Evolutionary conservation across 2,113 vertebrate species (phyloP).

Genomic region (Zeus faber): DNA sequence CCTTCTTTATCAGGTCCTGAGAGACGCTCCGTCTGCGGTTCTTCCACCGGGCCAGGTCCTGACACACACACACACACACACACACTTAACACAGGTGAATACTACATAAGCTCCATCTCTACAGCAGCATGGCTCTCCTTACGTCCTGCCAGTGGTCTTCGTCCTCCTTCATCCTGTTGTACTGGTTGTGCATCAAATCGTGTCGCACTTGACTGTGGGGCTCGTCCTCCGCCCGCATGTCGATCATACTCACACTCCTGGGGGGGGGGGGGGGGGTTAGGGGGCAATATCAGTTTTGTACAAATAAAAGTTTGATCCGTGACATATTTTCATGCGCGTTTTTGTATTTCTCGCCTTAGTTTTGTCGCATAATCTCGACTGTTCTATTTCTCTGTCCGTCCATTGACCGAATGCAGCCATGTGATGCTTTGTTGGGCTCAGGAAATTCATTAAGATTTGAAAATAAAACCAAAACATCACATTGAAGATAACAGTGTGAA

Average conservation of each 20-base stretch:
- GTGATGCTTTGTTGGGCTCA: too few species aligned
- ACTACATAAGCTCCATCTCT: constrained; percentile 1
- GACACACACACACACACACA: constrained; percentile 15
- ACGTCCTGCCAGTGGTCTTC: constrained; percentile 97
- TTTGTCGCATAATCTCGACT: too few species aligned
- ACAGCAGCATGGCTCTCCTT: constrained; percentile 56
- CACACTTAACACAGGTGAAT: constrained; percentile 7
- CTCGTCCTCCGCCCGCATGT: constrained; percentile 90
- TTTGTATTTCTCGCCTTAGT: too few species aligned
- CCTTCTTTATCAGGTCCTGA: constrained; percentile 96
- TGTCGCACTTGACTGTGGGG: constrained; percentile 92
- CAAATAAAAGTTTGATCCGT: too few species aligned
- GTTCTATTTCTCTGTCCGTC: too few species aligned
- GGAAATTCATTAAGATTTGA: too few species aligned
- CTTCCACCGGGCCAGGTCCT: constrained; percentile 97
- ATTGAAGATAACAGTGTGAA: too few species aligned
- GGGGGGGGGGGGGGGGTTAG: too few species aligned
- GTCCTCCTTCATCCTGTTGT: constrained; percentile 89
- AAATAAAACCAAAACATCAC: too few species aligned
- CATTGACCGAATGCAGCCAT: too few species aligned
- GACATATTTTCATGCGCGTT: too few species aligned
- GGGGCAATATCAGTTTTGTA: too few species aligned
- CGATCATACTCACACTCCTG: constrained; percentile 95
- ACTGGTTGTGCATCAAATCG: constrained; percentile 87
- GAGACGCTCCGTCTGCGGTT: constrained; percentile 91